These are phyloP conservation scores for Eucera pruinosa DNA, from an alignment of 2,888 invertebrate species.

Conservation along the genomic window DNA sequence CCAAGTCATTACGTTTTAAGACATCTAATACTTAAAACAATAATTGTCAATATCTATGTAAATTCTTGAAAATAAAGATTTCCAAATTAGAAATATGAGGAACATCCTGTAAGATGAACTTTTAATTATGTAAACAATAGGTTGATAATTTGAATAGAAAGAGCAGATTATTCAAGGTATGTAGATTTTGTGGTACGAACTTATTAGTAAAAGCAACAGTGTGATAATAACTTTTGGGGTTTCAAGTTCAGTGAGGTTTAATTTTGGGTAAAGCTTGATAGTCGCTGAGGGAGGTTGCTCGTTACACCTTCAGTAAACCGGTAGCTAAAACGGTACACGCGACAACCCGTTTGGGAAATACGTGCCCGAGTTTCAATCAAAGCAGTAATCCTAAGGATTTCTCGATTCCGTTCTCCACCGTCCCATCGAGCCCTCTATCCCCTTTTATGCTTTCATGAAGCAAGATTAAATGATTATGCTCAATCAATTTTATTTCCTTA, in stretches of 20 bases:
- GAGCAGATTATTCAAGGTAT: conserved; percentile 2
- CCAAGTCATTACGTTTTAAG: conserved; percentile 61
- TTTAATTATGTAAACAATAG: neutral
- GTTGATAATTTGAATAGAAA: neutral
- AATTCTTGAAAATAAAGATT: too few species aligned
- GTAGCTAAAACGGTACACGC: conserved; percentile 65
- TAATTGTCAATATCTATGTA: too few species aligned
- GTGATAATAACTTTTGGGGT: conserved; percentile 65
- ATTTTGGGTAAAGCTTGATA: conserved; percentile 80
- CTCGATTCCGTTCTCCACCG: conserved; percentile 33
- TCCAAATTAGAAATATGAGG: too few species aligned
- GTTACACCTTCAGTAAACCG: conserved; percentile 63
- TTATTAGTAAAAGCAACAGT: conserved; percentile 51
- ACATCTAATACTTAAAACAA: too few species aligned
- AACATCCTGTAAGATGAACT: too few species aligned
- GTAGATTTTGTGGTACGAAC: conserved; percentile 15
- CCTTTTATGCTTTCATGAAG: neutral
- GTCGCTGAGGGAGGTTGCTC: conserved; percentile 75
- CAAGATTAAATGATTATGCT: conserved; percentile 5
- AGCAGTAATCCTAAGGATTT: conserved; percentile 57
- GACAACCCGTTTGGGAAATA: conserved; percentile 81
- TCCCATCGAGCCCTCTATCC: neutral
- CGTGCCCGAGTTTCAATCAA: conserved; percentile 75
- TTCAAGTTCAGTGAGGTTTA: conserved; percentile 74
- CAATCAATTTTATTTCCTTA: neutral